Percentiles rank a stretch among this genome's conserved stretches.
Conservation (phyloP, 1,140 invertebrate species). For the Leptinotarsa defecta region DNA sequence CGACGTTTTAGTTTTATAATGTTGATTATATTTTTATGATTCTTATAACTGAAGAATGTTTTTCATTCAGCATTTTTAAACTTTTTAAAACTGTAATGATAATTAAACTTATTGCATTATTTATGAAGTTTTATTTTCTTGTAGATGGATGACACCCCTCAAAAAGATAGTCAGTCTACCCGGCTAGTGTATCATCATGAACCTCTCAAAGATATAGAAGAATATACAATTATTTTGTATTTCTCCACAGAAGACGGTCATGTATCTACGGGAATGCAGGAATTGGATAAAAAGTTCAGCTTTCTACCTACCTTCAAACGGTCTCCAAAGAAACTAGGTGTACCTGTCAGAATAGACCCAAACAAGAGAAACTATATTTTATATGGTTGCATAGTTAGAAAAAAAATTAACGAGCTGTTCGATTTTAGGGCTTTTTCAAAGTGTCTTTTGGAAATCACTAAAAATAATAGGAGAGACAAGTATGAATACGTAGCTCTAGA, state of each 20-base stretch:
- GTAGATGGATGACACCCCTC: slow-evolving; percentile 3
- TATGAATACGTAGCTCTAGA: slow-evolving; percentile 41
- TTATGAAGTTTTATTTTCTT: not conserved
- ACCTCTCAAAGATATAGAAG: slow-evolving; percentile 1
- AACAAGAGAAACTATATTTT: slow-evolving; percentile 35
- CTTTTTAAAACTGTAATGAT: not conserved
- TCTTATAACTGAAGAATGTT: not conserved
- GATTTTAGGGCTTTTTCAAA: slow-evolving; percentile 37
- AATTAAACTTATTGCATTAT: not conserved
- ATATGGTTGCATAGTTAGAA: slow-evolving; percentile 45
- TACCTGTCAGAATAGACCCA: slow-evolving; percentile 12
- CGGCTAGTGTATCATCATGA: slow-evolving; percentile 4
- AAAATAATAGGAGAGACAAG: slow-evolving; percentile 34
- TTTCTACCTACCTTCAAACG: slow-evolving; percentile 31
- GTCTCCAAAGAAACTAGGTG: slow-evolving; percentile 23
- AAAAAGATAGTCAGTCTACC: slow-evolving; percentile 2
- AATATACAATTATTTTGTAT: slow-evolving; percentile 44
- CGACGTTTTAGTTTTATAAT: not conserved
- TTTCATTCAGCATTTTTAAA: not conserved
- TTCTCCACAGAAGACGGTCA: slow-evolving; percentile 41
- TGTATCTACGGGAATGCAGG: slow-evolving; percentile 40
- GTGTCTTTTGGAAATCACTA: slow-evolving; percentile 41
- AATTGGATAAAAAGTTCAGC: slow-evolving; percentile 43
- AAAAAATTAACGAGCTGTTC: slow-evolving; percentile 30
- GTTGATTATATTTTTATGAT: not conserved